Base-by-base conservation (phyloP, 2,797 vertebrate genomes). In the Sebastes cheni region DNA sequence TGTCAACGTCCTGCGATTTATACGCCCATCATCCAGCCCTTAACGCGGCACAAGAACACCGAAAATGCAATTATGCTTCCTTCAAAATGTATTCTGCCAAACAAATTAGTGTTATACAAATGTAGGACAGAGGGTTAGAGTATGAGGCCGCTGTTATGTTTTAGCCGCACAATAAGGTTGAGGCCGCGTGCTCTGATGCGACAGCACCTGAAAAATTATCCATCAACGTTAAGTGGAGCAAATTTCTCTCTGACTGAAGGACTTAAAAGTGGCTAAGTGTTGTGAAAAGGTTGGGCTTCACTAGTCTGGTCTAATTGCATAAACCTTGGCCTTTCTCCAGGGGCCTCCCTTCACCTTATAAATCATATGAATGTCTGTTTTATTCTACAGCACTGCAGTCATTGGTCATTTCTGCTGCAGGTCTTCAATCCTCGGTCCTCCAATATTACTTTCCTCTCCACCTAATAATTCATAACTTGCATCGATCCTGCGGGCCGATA, bases 381-480 rank as follows among this genome's bases (percentile, higher is more conserved):
- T 90, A 88, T 81, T 71, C 85, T 74, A 74, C n/a, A 54, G 81
- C 81, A n/a, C 89, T 69, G 77, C 81, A 84, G 88, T 89, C 88
- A 90, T 91, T 91, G 89, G 88, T 92, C 90, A 91, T 89, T 93
- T 81, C 82, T 81, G 84, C 87, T 80, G 85, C 84, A 62, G 83
- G 72, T 89, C 82, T 76, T 91, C 89, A 89, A 87, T 89, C 90
- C 89, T 81, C 72, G 23, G 61, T 62, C 79, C 68, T 88, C 85
- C 87, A 67, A 90, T 91, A 92, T 89, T 88, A 87, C 82, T 89
- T 87, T 90, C 84, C 79, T 75, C 85, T 39, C 77, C 75, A 82
- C 82, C 88, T 91, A 90, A 94, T 94, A 92, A 93, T 92, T 93
- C 91, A 92, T 91, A 88, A 84, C 88, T 86, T 85, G 87, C 88